phyloP scores from a whole-genome alignment of 64 coral and sea anemone genomes.

The Montipora cactus region DNA sequence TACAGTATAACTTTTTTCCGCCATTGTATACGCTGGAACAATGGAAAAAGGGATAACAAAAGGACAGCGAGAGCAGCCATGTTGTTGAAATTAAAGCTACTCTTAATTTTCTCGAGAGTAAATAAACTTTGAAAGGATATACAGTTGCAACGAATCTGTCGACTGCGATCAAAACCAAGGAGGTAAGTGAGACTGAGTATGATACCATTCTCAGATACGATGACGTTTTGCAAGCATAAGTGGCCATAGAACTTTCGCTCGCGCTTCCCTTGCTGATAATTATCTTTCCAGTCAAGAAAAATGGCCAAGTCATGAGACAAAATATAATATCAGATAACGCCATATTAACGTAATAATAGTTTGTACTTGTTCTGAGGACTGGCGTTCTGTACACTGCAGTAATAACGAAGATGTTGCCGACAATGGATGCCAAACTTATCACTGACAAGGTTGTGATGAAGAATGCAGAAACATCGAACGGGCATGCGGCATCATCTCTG shows the following conservation, averaged over 20 bases:
- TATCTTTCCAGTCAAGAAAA: background rate
- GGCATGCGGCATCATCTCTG: no score
- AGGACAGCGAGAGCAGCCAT: background rate
- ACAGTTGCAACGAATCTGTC: constrained; percentile 9
- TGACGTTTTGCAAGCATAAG: background rate
- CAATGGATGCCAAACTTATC: background rate
- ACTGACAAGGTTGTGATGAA: background rate
- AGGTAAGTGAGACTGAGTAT: background rate
- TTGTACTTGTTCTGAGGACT: background rate
- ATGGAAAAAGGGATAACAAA: background rate
- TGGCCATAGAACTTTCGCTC: background rate
- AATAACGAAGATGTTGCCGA: background rate
- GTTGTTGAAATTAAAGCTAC: background rate
- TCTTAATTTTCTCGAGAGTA: background rate
- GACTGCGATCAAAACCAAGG: background rate
- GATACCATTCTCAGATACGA: background rate
- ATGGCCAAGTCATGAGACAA: background rate
- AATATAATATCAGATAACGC: background rate
- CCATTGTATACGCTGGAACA: background rate
- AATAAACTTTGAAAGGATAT: background rate
- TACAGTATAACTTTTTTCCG: background rate
- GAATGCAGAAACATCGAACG: no score
- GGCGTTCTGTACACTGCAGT: background rate
- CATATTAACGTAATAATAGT: constrained; percentile 27
- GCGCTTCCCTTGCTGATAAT: background rate